A percentile compares a stretch with the other conserved stretches of the same genome.
Evolutionary conservation across 1,140 invertebrate genomes (phyloP).

Genomic region (Anoplolepis gracilipes): DNA sequence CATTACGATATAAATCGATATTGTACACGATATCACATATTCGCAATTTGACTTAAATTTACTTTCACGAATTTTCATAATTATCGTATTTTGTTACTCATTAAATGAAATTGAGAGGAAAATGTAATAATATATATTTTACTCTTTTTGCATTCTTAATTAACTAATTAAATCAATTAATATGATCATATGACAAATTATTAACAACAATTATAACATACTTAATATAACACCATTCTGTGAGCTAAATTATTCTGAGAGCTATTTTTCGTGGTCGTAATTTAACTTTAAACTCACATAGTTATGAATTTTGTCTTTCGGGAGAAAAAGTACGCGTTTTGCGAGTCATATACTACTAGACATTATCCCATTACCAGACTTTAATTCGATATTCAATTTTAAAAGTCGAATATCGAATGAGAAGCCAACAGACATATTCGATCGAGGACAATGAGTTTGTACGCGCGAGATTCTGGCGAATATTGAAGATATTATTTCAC

Average conservation of each 20-base stretch:
- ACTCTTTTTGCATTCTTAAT: background rate
- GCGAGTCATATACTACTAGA: background rate
- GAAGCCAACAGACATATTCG: conserved; percentile 13
- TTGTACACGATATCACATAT: background rate
- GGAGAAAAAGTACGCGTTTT: background rate
- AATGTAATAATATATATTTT: background rate
- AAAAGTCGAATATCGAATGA: background rate
- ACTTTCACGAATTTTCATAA: background rate
- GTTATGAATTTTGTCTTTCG: background rate
- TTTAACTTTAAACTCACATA: background rate
- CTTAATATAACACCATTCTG: background rate
- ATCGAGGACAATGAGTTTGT: conserved; percentile 39
- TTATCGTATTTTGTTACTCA: background rate
- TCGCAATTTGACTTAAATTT: conserved; percentile 13
- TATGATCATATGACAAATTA: background rate
- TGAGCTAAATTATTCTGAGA: background rate
- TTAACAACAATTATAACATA: background rate
- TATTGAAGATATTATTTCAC: conserved; percentile 76
- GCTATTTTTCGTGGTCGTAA: background rate
- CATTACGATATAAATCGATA: conserved; percentile 25
- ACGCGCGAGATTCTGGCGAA: conserved; percentile 48
- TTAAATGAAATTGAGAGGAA: conserved; percentile 25
- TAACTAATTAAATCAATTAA: conserved; percentile 15
- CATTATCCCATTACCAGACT: conserved; percentile 1
- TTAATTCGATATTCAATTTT: conserved; percentile 24